These are phyloP conservation scores for Prorops nasuta DNA, from an alignment of 1,140 invertebrate species.

Conservation along the genomic window DNA sequence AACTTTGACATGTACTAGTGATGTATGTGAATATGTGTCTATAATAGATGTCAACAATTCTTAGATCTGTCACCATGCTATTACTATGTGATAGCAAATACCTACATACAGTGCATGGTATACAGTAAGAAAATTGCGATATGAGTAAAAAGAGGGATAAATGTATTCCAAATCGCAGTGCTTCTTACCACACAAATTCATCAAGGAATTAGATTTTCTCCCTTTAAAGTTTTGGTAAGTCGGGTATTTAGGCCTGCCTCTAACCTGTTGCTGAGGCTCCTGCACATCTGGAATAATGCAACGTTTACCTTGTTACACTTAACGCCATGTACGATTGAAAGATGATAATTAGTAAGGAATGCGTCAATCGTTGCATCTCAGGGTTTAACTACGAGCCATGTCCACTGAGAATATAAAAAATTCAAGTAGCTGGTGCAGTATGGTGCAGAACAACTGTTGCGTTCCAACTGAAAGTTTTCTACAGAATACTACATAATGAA, in stretches of 20 bases:
- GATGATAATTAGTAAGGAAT: neutral
- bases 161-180: constrained; percentile 50
- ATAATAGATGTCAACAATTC: constrained; percentile 40
- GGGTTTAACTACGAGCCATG: constrained; percentile 42
- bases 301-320: constrained; percentile 56
- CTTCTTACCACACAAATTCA: constrained; percentile 90
- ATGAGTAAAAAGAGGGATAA: constrained; percentile 38
- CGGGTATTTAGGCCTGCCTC: constrained; percentile 78
- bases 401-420: constrained; percentile 33
- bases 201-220: constrained; percentile 88
- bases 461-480: constrained; percentile 43
- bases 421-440: constrained; percentile 43
- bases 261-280: constrained; percentile 71
- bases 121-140: no score
- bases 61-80: constrained; percentile 46
- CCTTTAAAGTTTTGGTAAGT: constrained; percentile 83
- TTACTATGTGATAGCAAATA: no score
- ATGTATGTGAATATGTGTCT: constrained; percentile 14
- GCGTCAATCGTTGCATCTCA: neutral
- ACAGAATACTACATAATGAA: no score
- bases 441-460: constrained; percentile 48
- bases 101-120: no score
- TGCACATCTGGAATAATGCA: constrained; percentile 65
- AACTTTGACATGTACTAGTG: neutral
- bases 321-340: constrained; percentile 31